Evolutionary conservation across 2,113 vertebrate genomes (phyloP).

Genomic region (Isichthys henryi): DNA sequence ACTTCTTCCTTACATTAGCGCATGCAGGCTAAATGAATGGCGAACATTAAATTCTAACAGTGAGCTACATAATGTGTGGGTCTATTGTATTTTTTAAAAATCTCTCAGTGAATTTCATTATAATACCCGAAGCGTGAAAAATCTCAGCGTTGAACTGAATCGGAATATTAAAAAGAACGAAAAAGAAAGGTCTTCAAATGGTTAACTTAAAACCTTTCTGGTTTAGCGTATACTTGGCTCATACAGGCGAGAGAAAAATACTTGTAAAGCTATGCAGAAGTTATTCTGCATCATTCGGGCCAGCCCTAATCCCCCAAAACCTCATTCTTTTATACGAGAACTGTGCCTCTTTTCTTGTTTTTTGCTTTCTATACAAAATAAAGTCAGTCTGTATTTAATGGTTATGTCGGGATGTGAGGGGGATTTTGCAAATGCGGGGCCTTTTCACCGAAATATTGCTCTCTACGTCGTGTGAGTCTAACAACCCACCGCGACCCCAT

Average conservation of each 20-base stretch:
- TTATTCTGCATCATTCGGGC: slow-evolving; percentile 69
- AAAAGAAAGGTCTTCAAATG: slow-evolving; percentile 37
- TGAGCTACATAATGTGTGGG: neutral
- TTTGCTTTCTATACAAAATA: slow-evolving; percentile 89
- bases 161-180: slow-evolving; percentile 5
- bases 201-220: slow-evolving; percentile 54
- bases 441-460: slow-evolving; percentile 84
- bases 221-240: slow-evolving; percentile 59
- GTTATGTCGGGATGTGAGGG: slow-evolving; percentile 91
- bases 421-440: slow-evolving; percentile 85
- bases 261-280: slow-evolving; percentile 75
- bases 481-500: slow-evolving; percentile 91
- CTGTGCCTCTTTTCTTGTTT: slow-evolving; percentile 79
- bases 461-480: slow-evolving; percentile 98
- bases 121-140: neutral
- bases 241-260: slow-evolving; percentile 55
- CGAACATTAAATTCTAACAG: neutral
- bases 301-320: slow-evolving; percentile 70
- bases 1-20: neutral
- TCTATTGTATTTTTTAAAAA: neutral
- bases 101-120: neutral
- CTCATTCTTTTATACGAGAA: slow-evolving; percentile 75
- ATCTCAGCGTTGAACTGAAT: slow-evolving; percentile 14
- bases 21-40: neutral
- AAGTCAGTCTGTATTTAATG: slow-evolving; percentile 99